phyloP scores from a whole-genome alignment of 2,113 vertebrate genomes.

The Heterotilapia buettikoferi region DNA sequence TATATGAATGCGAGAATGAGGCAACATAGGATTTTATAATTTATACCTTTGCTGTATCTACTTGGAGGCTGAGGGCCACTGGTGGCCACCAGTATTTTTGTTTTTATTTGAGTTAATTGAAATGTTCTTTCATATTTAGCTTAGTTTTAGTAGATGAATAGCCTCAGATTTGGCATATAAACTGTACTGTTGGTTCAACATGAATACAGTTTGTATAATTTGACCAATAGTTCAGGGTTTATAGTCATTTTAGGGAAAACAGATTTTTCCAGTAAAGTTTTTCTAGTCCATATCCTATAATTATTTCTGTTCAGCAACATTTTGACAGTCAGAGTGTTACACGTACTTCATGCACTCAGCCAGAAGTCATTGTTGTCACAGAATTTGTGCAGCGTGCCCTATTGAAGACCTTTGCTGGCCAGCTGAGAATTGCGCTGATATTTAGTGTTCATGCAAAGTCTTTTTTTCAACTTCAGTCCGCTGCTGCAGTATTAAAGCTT shows the following conservation, averaged over 20 bases:
- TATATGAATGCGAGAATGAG: neutral
- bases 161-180: neutral
- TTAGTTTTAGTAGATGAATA: neutral
- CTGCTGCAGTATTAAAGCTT: neutral
- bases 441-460: neutral
- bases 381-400: neutral
- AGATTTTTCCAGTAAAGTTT: neutral
- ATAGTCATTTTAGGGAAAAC: neutral
- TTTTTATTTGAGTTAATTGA: neutral
- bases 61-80: neutral
- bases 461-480: neutral
- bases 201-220: neutral
- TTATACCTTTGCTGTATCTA: neutral
- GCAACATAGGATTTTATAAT: neutral
- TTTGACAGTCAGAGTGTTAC: neutral
- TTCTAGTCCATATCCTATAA: neutral
- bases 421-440: neutral
- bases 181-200: neutral
- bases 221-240: neutral
- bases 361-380: neutral
- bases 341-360: neutral
- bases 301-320: neutral
- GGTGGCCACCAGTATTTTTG: neutral
- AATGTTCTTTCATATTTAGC: neutral
- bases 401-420: neutral